These are phyloP conservation scores for Lophochroa leadbeateri DNA, from an alignment of 2,113 vertebrate species.

Conservation along the genomic window DNA sequence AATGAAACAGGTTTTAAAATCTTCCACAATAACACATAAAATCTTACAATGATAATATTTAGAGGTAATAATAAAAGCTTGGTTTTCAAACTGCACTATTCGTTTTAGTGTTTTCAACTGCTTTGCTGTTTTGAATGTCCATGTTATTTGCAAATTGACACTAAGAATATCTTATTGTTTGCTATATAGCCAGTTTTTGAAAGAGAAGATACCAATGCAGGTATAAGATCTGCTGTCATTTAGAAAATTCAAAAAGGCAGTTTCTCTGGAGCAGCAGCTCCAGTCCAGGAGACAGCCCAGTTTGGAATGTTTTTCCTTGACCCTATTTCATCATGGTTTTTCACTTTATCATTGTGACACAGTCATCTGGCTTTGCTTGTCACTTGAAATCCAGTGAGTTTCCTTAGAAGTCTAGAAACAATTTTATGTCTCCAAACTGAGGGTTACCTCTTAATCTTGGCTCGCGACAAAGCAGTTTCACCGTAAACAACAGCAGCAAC, in stretches of 20 bases:
- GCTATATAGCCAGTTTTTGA: background rate
- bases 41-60: background rate
- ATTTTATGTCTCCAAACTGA: background rate
- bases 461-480: background rate
- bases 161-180: background rate
- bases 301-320: background rate
- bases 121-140: slow-evolving; percentile 2
- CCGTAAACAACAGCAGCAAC: background rate
- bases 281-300: background rate
- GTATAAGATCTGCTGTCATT: background rate
- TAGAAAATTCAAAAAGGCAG: background rate
- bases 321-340: background rate
- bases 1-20: slow-evolving; percentile 16
- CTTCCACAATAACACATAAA: background rate
- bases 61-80: background rate
- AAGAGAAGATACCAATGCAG: background rate
- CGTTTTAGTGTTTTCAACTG: slow-evolving; percentile 4
- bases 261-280: background rate
- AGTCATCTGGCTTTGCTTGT: background rate
- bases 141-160: background rate
- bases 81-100: background rate
- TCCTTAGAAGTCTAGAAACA: background rate
- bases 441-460: background rate
- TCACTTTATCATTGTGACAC: background rate
- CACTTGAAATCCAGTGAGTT: background rate